Evolutionary conservation across 2,888 invertebrate genomes (phyloP), one percentile per base, ranked within the genome.

Genomic region (Eupithecia dodoneata): DNA sequence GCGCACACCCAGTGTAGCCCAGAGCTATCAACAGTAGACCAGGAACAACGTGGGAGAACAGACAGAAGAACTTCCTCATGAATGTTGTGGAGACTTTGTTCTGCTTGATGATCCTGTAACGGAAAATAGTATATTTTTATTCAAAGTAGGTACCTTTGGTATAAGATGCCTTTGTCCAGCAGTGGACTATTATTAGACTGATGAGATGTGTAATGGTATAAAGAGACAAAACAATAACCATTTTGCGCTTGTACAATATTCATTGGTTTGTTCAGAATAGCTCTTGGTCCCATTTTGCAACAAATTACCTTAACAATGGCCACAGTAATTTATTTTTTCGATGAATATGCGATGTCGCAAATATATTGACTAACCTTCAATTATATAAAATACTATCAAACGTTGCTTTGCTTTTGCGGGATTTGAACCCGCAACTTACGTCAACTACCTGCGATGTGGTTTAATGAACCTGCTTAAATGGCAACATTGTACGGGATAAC

Each of bases 31-130:
- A 90, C 0, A 95, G 90, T 3, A 95, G 80, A 0, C 96, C 96
- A 0, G 96, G 96, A 7, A 96, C 85, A 41, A 96, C 88, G 88
- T 96, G 96, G 2, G 96, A 97, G 87, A 97, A 96, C 13, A 97
- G 75, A 73, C 96, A 96, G 91, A 97, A 97, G 84, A 94, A 93
- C 87, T 97, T 97, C 78, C 97, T 93, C 87, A 96, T 96, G 70
- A 94, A 93, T 0, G 96, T 95, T 3, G 89, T 91, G 0, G 95
- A 94, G 3, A 95, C 94, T 59, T 92, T 85, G 81, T 94, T 94
- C 72, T 92, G 93, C 80, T 91, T 92, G 13, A 93, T 88, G 78
- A 97, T 95, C 83, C 94, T 94, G 90, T 88, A 91, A 49, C 52
- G 78, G 71, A 49, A 72, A 5, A 73, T 42, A 52, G 52, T 52